Conservation (phyloP, 2,113 vertebrate genomes). For the Rutilus rutilus region DNA sequence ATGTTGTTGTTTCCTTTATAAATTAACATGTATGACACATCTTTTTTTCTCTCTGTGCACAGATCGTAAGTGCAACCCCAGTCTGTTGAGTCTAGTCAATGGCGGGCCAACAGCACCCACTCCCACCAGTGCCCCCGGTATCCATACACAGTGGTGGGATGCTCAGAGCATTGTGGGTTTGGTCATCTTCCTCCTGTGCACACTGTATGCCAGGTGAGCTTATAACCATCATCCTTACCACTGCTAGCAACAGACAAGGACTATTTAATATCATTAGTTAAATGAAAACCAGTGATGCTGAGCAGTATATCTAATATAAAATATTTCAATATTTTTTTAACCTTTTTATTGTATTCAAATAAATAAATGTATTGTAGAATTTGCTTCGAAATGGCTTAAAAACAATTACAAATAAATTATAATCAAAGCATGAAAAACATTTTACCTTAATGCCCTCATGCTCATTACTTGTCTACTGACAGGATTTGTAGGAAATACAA, state of each 20-base stretch:
- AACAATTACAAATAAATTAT: not conserved
- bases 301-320: not conserved
- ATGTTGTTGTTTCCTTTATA: not conserved
- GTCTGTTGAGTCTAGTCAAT: constrained; percentile 79
- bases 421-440: no score
- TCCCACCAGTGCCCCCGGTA: constrained; percentile 18
- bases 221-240: not conserved
- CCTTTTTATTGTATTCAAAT: not conserved
- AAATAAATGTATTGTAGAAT: not conserved
- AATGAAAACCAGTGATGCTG: not conserved
- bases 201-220: constrained; percentile 90
- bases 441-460: no score
- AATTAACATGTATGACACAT: not conserved
- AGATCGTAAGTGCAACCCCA: constrained; percentile 90
- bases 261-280: not conserved
- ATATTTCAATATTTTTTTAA: not conserved
- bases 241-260: not conserved
- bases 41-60: not conserved
- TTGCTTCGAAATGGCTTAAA: not conserved
- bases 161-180: constrained; percentile 92
- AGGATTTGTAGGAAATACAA: not conserved
- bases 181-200: constrained; percentile 90
- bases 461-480: not conserved
- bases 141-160: constrained; percentile 88
- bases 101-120: constrained; percentile 56